Evolutionary conservation across 2,797 vertebrate genomes (phyloP).

Genomic region (Sebastes umbrosus): DNA sequence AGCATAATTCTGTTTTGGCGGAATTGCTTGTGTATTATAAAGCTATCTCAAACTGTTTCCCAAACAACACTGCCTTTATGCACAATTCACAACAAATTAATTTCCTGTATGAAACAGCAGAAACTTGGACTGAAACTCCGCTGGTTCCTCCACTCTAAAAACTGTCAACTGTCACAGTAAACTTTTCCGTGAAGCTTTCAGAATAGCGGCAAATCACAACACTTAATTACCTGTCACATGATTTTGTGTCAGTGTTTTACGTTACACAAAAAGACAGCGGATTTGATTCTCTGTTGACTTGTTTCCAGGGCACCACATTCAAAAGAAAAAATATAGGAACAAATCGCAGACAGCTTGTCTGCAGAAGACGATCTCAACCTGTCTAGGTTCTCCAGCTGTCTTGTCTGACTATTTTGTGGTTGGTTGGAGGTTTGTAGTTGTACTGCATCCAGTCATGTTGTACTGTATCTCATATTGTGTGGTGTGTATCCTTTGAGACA

Average conservation of each 20-base stretch:
- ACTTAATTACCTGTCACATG: conserved; percentile 38
- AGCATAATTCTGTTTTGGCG: not conserved
- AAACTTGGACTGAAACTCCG: not conserved
- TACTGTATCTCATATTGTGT: not conserved
- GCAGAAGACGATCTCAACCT: conserved; percentile 19
- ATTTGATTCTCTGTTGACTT: conserved; percentile 24
- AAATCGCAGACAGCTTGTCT: conserved; percentile 27
- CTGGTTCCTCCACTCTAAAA: not conserved
- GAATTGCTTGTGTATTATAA: not conserved
- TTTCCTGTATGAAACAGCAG: not conserved
- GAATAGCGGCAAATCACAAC: not conserved
- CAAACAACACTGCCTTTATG: not conserved
- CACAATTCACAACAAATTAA: not conserved
- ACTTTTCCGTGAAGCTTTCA: not conserved
- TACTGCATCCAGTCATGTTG: not conserved
- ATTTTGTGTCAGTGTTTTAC: conserved; percentile 12
- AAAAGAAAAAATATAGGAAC: conserved; percentile 15
- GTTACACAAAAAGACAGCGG: not conserved
- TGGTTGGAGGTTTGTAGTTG: conserved; percentile 2
- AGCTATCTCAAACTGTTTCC: not conserved
- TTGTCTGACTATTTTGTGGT: conserved; percentile 7
- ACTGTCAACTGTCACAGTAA: not conserved
- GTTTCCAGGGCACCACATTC: not conserved
- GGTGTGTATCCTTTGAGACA: not conserved
- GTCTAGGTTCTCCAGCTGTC: conserved; percentile 2